These are phyloP conservation scores for Elysia crispata DNA, from an alignment of 2,888 invertebrate genomes.

Conservation along the genomic window DNA sequence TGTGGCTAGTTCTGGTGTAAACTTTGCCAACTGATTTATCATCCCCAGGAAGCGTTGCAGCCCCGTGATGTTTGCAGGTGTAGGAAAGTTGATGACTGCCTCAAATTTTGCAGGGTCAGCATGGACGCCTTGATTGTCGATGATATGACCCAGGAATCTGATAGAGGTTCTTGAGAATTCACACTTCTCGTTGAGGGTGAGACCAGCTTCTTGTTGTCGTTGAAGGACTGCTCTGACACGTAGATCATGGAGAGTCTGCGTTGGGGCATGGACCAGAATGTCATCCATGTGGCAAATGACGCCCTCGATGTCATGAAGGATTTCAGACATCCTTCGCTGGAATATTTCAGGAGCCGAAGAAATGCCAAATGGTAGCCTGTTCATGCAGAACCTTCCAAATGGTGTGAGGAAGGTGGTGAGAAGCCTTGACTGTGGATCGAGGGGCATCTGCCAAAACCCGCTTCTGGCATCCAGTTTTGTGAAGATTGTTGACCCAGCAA, in stretches of 20 bases:
- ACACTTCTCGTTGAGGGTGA: slow-evolving; percentile 42
- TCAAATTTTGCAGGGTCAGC: slow-evolving; percentile 22
- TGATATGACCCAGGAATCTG: slow-evolving; percentile 42
- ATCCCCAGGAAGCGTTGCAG: slow-evolving; percentile 10
- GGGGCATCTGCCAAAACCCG: slow-evolving; percentile 33
- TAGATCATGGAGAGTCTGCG: not conserved
- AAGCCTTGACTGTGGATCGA: slow-evolving; percentile 3
- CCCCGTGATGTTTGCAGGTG: slow-evolving; percentile 1
- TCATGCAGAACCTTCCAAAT: slow-evolving; percentile 25
- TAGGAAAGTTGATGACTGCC: slow-evolving; percentile 1
- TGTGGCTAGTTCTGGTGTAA: not conserved
- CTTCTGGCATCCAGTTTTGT: slow-evolving; percentile 33
- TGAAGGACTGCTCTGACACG: not conserved
- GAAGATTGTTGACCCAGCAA: slow-evolving; percentile 23
- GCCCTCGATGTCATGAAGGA: not conserved
- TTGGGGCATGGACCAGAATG: slow-evolving; percentile 17
- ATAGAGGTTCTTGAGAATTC: slow-evolving; percentile 25
- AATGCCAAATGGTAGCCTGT: slow-evolving; percentile 37
- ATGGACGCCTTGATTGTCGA: slow-evolving; percentile 19
- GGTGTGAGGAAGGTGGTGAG: slow-evolving; percentile 27
- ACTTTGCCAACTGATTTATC: slow-evolving; percentile 26
- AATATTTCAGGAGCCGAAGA: slow-evolving; percentile 33
- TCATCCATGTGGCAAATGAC: slow-evolving; percentile 28
- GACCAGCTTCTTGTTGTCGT: not conserved
- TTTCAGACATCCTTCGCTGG: slow-evolving; percentile 31